Percentiles rank a stretch among this genome's conserved stretches.
phyloP scores from a whole-genome alignment of 2,113 vertebrate genomes.

The Microtus ochrogaster region DNA sequence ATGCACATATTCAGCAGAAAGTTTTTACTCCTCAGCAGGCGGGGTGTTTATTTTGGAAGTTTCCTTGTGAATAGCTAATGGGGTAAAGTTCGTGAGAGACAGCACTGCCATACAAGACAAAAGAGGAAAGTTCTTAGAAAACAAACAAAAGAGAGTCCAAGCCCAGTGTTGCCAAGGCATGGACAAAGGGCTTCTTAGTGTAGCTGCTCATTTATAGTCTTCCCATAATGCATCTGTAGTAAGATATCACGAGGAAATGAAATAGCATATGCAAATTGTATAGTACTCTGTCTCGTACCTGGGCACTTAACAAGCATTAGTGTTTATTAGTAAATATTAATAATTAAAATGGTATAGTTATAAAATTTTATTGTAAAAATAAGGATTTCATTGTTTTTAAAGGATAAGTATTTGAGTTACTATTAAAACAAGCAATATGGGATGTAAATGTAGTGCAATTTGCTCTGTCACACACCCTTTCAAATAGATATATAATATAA shows the following conservation, averaged over 20 bases:
- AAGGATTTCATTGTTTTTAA: conserved; percentile 57
- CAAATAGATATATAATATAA: conserved; percentile 32
- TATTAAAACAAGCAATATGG: not conserved
- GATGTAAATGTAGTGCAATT: not conserved
- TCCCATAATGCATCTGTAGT: not conserved
- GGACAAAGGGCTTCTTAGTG: not conserved
- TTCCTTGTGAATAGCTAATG: not conserved
- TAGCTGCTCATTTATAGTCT: not conserved
- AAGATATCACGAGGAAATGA: conserved; percentile 40
- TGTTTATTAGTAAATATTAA: not conserved
- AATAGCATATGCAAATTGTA: conserved; percentile 29
- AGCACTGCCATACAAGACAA: not conserved
- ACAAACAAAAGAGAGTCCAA: not conserved
- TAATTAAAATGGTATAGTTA: conserved; percentile 46
- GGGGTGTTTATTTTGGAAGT: conserved; percentile 19
- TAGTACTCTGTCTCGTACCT: not conserved
- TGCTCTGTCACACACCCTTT: not conserved
- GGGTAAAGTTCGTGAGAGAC: not conserved
- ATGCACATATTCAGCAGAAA: not conserved
- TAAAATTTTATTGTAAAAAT: conserved; percentile 50
- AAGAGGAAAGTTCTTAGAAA: not conserved
- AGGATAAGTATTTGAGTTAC: not conserved
- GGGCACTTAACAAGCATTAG: not conserved
- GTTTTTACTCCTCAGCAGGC: not conserved
- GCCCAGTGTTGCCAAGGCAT: not conserved